Conservation (phyloP, 37 sponge, comb jelly and placozoan species). For the Tethya wilhelma region DNA sequence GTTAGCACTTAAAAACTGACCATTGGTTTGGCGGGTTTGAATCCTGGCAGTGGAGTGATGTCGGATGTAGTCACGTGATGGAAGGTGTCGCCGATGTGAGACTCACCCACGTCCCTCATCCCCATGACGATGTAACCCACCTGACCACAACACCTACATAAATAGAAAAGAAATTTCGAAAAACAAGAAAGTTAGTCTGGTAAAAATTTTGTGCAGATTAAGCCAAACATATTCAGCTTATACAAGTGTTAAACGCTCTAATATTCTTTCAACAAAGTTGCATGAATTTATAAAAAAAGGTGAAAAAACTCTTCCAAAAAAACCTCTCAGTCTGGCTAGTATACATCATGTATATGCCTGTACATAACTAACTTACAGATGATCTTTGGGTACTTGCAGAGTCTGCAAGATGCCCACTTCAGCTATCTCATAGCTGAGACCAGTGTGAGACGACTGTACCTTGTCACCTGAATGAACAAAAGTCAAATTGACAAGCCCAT, state of each 20-base stretch:
- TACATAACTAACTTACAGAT: conserved; percentile 61
- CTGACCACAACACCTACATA: conserved; percentile 77
- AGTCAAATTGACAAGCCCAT: too few species aligned
- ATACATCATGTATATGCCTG: background rate
- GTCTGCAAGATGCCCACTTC: conserved; percentile 80
- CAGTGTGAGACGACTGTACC: conserved; percentile 60
- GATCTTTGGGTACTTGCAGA: conserved; percentile 33
- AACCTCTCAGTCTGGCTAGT: background rate
- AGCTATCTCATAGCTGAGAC: conserved; percentile 55
- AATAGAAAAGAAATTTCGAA: too few species aligned
- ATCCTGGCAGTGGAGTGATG: conserved; percentile 70
- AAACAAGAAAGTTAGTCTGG: too few species aligned
- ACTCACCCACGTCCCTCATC: conserved; percentile 78
- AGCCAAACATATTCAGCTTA: too few species aligned
- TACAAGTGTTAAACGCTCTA: too few species aligned
- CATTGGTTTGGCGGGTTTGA: conserved; percentile 87
- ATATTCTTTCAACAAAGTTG: too few species aligned
- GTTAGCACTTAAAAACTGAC: too few species aligned
- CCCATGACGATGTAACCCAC: conserved; percentile 88
- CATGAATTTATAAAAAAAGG: background rate
- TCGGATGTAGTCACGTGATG: conserved; percentile 43
- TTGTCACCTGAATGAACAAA: conserved; percentile 69
- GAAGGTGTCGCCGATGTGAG: conserved; percentile 96
- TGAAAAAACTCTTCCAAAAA: background rate
- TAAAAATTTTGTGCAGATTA: too few species aligned